A percentile compares a stretch with the other conserved stretches of the same genome.
These are phyloP conservation scores for Ancistrus triradiatus DNA, from an alignment of 2,113 vertebrate species.

Conservation along the genomic window DNA sequence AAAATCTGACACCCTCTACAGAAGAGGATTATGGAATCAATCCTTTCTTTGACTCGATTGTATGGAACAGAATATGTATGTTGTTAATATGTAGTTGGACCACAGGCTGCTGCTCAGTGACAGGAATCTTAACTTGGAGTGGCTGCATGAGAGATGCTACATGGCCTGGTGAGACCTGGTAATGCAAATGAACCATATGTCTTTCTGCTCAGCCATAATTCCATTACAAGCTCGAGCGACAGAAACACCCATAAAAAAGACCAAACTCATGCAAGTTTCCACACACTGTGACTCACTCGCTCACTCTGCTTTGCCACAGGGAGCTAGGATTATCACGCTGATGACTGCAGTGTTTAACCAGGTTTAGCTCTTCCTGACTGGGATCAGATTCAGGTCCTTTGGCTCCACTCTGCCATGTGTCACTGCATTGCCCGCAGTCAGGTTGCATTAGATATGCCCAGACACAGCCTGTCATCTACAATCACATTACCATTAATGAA, in stretches of 20 bases:
- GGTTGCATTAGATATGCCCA: constrained; percentile 25
- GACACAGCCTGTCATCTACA: constrained; percentile 25
- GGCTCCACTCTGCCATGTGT: constrained; percentile 15
- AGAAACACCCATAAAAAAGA: too few relatives aligned
- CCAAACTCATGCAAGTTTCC: not conserved
- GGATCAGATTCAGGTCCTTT: constrained; percentile 8
- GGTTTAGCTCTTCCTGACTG: constrained; percentile 11
- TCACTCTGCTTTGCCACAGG: constrained; percentile 13
- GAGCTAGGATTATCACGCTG: constrained; percentile 5
- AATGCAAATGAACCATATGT: constrained; percentile 4
- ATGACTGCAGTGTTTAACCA: constrained; percentile 2
- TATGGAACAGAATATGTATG: not conserved
- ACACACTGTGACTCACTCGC: not conserved
- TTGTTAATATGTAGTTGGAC: too few relatives aligned
- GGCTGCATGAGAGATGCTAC: not conserved
- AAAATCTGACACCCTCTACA: not conserved
- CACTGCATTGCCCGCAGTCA: constrained; percentile 1
- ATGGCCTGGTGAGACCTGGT: not conserved
- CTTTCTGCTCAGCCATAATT: constrained; percentile 1
- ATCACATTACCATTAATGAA: constrained; percentile 22
- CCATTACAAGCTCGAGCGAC: not conserved
- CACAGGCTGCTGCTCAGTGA: not conserved
- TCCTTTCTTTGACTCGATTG: not conserved
- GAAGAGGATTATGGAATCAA: constrained; percentile 3
- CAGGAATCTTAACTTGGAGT: too few relatives aligned